Base-by-base conservation (phyloP, 2,113 vertebrate species). In the Trogon surrucura region DNA sequence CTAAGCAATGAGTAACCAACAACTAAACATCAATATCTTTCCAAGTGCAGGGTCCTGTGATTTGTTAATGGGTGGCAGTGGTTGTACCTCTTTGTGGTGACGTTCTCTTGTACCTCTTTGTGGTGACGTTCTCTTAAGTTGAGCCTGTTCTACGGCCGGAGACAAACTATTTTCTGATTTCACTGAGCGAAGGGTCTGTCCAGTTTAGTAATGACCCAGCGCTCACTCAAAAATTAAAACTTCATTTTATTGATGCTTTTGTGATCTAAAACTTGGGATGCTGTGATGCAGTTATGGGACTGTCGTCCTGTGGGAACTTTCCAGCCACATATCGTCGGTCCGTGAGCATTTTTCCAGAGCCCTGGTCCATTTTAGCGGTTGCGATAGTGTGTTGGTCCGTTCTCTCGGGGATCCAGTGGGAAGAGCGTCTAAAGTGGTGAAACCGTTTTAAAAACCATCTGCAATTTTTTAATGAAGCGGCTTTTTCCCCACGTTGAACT, bases 301-400 rank as follows among this genome's bases (percentile, higher is more conserved):
- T 27, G 20, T 44, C 20, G 7, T 51, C 16, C 20, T 69, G 29
- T 56, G 20, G 29, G 65, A 62, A 14, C 5, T 89, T 80, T 13
- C 5, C 58, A 45, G 34, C 10, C 21, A 19, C 17, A 9, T 17
- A 0, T 25, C n/a, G 3, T 71, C 26, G 3, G 3, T 20, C 21
- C 13, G 1, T 9, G 72, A 20, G n/a, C 25, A 17, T 71, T 80
- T 94, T 34, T 29, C 41, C 48, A 36, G 45, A 48, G 50, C 26
- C 32, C 3, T 1, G 13, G 13, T 38, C 73, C 7, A 0, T 58
- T 67, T 38, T 4, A 1, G 13, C 38, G n/a, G 11, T 19, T 23
- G 5, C 21, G 25, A 1, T 23, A 25, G 2, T 3, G 19, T 30
- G 27, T 18, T 2, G 18, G 36, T 47, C 29, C 5, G 1, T 51